Evolutionary conservation across 2,113 vertebrate species (phyloP), one percentile per base, ranked within the genome.

Genomic region (Osmerus mordax): DNA sequence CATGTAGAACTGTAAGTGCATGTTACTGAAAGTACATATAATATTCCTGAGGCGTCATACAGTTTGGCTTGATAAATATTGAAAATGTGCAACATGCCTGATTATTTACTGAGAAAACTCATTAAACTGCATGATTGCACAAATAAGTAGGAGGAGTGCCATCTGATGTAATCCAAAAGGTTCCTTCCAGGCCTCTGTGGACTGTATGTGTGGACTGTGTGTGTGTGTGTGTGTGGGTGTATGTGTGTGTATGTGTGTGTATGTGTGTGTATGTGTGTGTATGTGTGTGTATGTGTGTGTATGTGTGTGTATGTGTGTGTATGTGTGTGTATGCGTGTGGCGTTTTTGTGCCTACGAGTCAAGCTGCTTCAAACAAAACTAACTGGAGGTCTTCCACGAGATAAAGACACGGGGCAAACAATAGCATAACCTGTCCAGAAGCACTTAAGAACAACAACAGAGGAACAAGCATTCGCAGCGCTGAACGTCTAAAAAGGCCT

Each of bases 41-140:
- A 78, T 66, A 65, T 75, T 58, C 60, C 60, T 65, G 36, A 7
- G 14, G 12, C 69, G 70, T 23, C 18, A 1, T 19, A 59, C 12
- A 65, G 67, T 76, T 76, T 67, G 52, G 29, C 67, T 73, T 73
- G 71, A 79, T 63, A 63, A 79, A 82, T 80, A 79, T 72, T 56
- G 77, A 62, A 66, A 29, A 23, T 2, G 41, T 53, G 61, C 71
- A 64, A 74, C 21, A 18, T 53, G 25, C 29, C n/a, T 15, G 9
- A 36, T 13, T 18, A 16, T 56, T 65, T 18, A 9, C 41, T 53
- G 19, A 54, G 23, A 64, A 23, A 63, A 63, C 32, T 58, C 59
- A 47, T 53, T 56, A 63, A 14, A 65, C 29, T 19, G 9, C 5
- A 19, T 41, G 2, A n/a, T 16, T 64, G 13, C 13, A 62, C 60